Conservation (phyloP, 2,797 vertebrate genomes). For the Neostethus bicornis region DNA sequence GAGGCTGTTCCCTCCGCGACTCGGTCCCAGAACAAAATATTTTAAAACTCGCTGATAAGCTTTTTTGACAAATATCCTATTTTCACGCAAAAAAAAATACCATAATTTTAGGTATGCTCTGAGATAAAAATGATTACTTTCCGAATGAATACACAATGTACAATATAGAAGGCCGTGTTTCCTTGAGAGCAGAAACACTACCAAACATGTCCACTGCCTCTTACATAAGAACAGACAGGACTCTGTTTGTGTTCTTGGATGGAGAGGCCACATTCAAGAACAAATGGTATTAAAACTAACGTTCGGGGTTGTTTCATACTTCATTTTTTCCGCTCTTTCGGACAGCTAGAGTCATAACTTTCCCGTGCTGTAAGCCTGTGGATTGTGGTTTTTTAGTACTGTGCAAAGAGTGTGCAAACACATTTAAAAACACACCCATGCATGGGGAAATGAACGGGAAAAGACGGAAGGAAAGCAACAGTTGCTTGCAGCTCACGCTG, state of each 20-base stretch:
- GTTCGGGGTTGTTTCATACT: slow-evolving; percentile 17
- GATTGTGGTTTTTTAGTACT: slow-evolving; percentile 33
- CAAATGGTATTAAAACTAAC: slow-evolving; percentile 1
- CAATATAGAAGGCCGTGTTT: slow-evolving; percentile 26
- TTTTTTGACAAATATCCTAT: no score
- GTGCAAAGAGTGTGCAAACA: background rate
- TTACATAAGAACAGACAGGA: slow-evolving; percentile 27
- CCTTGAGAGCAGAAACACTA: slow-evolving; percentile 55
- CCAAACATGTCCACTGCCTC: slow-evolving; percentile 9
- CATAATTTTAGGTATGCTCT: no score
- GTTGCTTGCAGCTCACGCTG: slow-evolving; percentile 41
- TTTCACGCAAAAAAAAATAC: no score
- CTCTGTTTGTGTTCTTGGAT: slow-evolving; percentile 6
- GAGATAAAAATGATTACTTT: no score
- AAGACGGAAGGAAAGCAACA: slow-evolving; percentile 33
- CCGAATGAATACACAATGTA: no score
- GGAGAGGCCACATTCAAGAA: slow-evolving; percentile 12
- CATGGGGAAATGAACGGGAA: slow-evolving; percentile 19
- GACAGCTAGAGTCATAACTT: slow-evolving; percentile 34
- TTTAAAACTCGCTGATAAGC: no score
- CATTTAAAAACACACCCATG: slow-evolving; percentile 20
- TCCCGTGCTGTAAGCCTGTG: slow-evolving; percentile 14
- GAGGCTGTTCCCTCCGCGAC: no score
- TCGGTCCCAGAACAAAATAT: no score
- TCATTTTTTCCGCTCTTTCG: slow-evolving; percentile 27